Percentiles rank a stretch among this genome's conserved stretches.
Evolutionary conservation across 1,140 invertebrate genomes (phyloP).

Genomic region (Hylyphantes graminicola): DNA sequence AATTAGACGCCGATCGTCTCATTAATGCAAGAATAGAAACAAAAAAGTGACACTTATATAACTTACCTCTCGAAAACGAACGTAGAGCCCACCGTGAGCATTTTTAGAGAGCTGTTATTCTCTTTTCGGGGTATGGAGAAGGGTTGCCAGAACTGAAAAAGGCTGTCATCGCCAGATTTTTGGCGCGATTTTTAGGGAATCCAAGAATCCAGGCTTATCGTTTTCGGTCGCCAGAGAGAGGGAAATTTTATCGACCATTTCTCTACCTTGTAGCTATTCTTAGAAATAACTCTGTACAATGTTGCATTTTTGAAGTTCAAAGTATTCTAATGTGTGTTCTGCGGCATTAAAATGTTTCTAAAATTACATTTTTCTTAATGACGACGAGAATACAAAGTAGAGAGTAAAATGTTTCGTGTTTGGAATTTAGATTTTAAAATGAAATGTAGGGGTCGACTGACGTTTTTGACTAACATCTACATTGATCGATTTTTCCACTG

Average conservation of each 20-base stretch:
- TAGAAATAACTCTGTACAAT: constrained; percentile 18
- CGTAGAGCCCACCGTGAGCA: constrained; percentile 48
- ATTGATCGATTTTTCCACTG: no score
- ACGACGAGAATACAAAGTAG: no score
- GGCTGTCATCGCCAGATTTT: constrained; percentile 58
- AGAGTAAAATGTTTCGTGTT: no score
- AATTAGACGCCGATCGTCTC: constrained; percentile 38
- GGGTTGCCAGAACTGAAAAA: constrained; percentile 60
- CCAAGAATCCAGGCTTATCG: constrained; percentile 46
- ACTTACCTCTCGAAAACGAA: constrained; percentile 43
- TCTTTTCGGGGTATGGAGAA: constrained; percentile 10
- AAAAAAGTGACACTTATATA: constrained; percentile 56
- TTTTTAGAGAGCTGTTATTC: constrained; percentile 61
- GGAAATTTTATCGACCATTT: constrained; percentile 54
- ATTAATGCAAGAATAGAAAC: constrained; percentile 46
- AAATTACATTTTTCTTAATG: no score
- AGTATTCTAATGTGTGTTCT: no score
- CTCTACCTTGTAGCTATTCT: constrained; percentile 34
- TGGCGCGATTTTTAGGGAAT: constrained; percentile 19
- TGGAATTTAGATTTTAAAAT: no score
- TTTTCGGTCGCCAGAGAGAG: constrained; percentile 39
- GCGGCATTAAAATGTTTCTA: no score
- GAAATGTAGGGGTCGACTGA: no score
- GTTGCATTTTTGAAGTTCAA: neutral
- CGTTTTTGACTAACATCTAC: no score